These are phyloP conservation scores for Ianthella basta DNA, from an alignment of 37 sponge, comb jelly and placozoan genomes.

Conservation along the genomic window DNA sequence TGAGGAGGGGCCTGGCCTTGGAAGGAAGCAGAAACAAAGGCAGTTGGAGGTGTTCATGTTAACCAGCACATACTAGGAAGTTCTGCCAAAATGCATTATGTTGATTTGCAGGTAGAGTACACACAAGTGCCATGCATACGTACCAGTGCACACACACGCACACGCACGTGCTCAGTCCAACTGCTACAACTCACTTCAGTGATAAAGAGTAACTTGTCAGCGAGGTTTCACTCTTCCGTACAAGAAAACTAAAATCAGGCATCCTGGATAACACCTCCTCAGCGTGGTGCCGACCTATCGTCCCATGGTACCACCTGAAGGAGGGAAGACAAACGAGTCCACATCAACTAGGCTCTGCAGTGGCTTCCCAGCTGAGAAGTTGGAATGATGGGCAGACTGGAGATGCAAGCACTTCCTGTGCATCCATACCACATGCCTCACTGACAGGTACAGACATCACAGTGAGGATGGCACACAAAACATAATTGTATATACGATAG, in stretches of 20 bases:
- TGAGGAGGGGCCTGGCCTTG: not conserved
- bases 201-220: constrained; percentile 70
- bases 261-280: constrained; percentile 52
- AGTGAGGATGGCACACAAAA: not conserved
- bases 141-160: not conserved
- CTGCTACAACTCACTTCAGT: constrained; percentile 55
- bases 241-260: constrained; percentile 83
- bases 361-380: not conserved
- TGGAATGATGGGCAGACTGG: too few relatives aligned
- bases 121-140: too few relatives aligned
- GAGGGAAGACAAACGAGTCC: not conserved
- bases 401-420: not conserved
- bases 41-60: not conserved
- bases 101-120: too few relatives aligned
- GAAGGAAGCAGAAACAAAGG: not conserved
- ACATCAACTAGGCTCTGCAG: not conserved
- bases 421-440: not conserved
- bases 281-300: constrained; percentile 56
- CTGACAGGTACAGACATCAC: not conserved
- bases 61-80: not conserved
- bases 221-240: constrained; percentile 78
- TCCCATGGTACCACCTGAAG: constrained; percentile 80
- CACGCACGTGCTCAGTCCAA: not conserved
- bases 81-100: not conserved
- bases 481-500: too few relatives aligned